These are phyloP conservation scores for Myotis vivesi DNA, from an alignment of 2,797 vertebrate genomes.

Conservation along the genomic window DNA sequence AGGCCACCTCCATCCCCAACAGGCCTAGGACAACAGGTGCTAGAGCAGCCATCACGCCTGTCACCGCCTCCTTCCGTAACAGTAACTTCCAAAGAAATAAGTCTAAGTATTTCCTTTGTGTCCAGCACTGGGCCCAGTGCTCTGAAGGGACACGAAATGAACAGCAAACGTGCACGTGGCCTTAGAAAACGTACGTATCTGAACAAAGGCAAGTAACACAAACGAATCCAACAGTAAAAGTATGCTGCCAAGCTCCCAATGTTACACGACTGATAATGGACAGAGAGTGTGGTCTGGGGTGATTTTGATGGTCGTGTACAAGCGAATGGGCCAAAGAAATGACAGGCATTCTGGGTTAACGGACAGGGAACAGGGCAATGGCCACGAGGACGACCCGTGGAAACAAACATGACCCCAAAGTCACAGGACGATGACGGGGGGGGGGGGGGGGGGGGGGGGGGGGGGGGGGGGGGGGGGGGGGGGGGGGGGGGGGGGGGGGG, in stretches of 20 bases:
- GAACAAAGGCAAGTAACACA: background rate
- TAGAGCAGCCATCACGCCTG: accelerated
- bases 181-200: background rate
- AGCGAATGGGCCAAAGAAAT: background rate
- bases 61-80: background rate
- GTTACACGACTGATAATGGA: background rate
- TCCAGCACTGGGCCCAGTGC: background rate
- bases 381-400: background rate
- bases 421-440: background rate
- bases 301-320: background rate
- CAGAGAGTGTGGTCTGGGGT: background rate
- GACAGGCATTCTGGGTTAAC: background rate
- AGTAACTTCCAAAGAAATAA: accelerated
- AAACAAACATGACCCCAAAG: background rate
- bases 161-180: background rate
- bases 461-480: no score
- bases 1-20: background rate
- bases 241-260: no score
- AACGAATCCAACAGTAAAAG: background rate
- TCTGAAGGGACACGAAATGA: background rate
- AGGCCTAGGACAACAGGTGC: background rate
- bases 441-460: no score
- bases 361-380: background rate
- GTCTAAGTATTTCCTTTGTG: background rate
- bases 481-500: no score